Conservation (phyloP, 2,113 vertebrate species). For the Prunella himalayana region DNA sequence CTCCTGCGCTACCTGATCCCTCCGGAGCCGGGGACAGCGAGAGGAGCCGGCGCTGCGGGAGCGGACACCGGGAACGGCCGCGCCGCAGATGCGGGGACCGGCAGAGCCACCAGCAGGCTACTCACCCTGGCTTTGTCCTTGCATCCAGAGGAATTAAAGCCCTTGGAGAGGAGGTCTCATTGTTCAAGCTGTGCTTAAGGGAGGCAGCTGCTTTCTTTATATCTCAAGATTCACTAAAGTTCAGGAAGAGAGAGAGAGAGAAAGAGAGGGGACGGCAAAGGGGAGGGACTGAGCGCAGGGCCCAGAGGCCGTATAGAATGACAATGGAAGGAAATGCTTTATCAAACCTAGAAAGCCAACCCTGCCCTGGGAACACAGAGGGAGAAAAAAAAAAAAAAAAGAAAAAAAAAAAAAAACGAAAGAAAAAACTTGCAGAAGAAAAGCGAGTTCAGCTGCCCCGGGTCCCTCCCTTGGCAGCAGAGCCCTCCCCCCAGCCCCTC, state of each 20-base stretch:
- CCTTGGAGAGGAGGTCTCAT: conserved; percentile 44
- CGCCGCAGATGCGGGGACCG: background rate
- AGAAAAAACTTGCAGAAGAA: background rate
- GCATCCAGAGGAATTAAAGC: conserved; percentile 60
- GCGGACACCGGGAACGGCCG: background rate
- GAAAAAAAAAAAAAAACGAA: background rate
- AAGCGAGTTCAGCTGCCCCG: background rate
- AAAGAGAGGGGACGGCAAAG: conserved; percentile 40
- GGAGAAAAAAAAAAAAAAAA: background rate
- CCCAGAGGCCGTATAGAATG: conserved; percentile 66
- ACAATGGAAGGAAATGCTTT: conserved; percentile 74
- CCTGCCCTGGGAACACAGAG: conserved; percentile 59
- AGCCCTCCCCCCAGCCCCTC: conserved; percentile 1
- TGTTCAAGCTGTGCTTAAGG: background rate
- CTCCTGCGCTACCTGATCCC: accelerated
- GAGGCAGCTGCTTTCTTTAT: conserved; percentile 57
- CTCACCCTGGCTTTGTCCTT: conserved; percentile 65
- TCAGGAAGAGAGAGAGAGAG: conserved; percentile 47
- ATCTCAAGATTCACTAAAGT: conserved; percentile 58
- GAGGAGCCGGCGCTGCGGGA: background rate
- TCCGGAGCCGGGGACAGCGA: background rate
- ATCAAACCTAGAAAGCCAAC: conserved; percentile 69
- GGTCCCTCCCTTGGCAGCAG: conserved; percentile 40
- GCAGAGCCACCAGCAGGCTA: background rate
- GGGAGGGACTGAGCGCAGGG: conserved; percentile 56